These are phyloP conservation scores for Parazoanthus darwini DNA, from an alignment of 92 coral and sea anemone genomes.

Conservation along the genomic window DNA sequence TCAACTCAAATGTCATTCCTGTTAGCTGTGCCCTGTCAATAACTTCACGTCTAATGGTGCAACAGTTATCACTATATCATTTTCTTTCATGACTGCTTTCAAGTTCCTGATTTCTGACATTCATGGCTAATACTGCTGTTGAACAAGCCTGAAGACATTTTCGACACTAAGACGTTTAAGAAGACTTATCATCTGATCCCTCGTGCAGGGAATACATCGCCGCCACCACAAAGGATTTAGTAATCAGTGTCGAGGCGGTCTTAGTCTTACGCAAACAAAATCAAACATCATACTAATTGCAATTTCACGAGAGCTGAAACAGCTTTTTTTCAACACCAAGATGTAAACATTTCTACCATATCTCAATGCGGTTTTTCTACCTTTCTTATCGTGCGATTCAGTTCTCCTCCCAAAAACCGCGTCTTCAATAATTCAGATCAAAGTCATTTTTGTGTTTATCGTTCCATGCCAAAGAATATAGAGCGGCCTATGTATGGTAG, in stretches of 20 bases:
- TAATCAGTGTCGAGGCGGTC: constrained; percentile 4
- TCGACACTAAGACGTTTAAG: constrained; percentile 41
- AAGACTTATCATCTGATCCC: constrained; percentile 30
- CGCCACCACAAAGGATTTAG: neutral
- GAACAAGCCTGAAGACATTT: constrained; percentile 44
- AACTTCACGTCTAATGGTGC: constrained; percentile 46
- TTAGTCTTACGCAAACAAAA: constrained; percentile 9
- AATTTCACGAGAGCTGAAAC: constrained; percentile 3
- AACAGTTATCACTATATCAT: constrained; percentile 70
- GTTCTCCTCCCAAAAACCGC: constrained; percentile 6
- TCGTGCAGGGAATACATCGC: constrained; percentile 27
- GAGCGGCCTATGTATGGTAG: neutral
- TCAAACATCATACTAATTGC: constrained; percentile 17
- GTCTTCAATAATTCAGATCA: constrained; percentile 30
- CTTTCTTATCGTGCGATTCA: constrained; percentile 6
- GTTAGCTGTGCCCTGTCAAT: constrained; percentile 26
- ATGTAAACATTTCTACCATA: constrained; percentile 13
- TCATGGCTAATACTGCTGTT: constrained; percentile 34
- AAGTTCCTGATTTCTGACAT: constrained; percentile 58
- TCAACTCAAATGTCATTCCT: neutral
- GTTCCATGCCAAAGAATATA: neutral
- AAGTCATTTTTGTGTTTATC: neutral
- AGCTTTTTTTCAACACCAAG: constrained; percentile 19
- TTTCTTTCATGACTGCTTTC: constrained; percentile 53
- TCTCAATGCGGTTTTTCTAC: constrained; percentile 24